Evolutionary conservation across 30 jellyfish, hydroid and myxozoan genomes (phyloP), one percentile per base, ranked within the genome.

Genomic region (Aurelia aurita): DNA sequence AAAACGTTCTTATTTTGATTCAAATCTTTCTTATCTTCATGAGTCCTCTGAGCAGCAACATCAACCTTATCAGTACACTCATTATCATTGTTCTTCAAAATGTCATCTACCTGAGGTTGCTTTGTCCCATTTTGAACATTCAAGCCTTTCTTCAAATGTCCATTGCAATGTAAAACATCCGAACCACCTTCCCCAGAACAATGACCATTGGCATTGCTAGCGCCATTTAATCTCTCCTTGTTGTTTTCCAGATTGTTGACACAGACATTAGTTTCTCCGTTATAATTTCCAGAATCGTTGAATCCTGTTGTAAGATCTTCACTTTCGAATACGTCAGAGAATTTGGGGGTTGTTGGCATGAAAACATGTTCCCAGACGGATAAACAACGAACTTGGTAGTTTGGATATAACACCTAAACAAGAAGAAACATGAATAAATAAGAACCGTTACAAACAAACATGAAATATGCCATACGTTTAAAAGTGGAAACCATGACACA

Each of bases 291-390:
- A 49, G 79, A 71, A 20, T 89, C 97, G 16, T 45, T 44, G 14
- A 54, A 4, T 35, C 69, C 77, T 3, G 67, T 18, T 20, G 46
- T 66, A 27, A 68, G 19, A 28, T 76, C 86, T 19, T 87, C 96
- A 31, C 19, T 44, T 34, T 77, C 86, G n/a, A 54, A 1, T 5
- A 70, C 16, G n/a, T 87, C 96, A 20, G 62, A 34, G 62, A 87
- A 77, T 27, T 57, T 65, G 0, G 87, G 87, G 11, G 87, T 67
- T 22, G 18, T 66, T 19, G 97, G 79, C 74, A 91, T 13, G 78
- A 62, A 91, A 18, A 81, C 88, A 22, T 57, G 45, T 15, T 93
- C 98, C 98, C 98, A 93, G 53, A 93, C 66, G 8, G 63, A 74
- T 61, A 93, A 68, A 54, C 74, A 66, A 16, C 97, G 92, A 21